Evolutionary conservation across 1,140 invertebrate species (phyloP), one percentile per base, ranked within the genome.

Genomic region (Yoshiicerus persimilis): DNA sequence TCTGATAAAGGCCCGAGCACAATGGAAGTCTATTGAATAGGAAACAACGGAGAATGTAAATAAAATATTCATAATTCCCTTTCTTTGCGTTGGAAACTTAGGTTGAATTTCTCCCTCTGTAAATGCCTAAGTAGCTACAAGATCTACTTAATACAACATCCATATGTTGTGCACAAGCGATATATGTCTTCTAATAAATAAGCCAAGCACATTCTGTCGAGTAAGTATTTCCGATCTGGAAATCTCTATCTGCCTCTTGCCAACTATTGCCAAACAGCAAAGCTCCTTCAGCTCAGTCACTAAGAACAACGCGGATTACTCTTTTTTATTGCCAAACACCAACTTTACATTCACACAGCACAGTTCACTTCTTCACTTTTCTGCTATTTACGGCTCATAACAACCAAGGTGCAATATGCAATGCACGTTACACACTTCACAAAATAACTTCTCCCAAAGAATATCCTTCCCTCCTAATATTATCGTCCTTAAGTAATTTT

Each of bases 31-130:
- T n/a, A n/a, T 20, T 32, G 34, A 83, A 38, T 32, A 34, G 34
- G 23, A 83, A 32, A 38, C 32, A 84, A 34, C 36, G 3, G n/a
- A 84, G 23, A 38, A 39, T 25, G 39, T 84, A 84, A 84, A 84
- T 84, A 39, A 84, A 84, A 84, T 84, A 84, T 84, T 84, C 80
- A 84, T 84, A 84, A 84, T 84, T 84, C 39, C 8, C 80, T 84
- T 34, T 39, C 39, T 25, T 84, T 83, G 36, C 38, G 34, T 38
- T 38, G 23, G 38, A n/a, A n/a, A 83, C 38, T 36, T 36, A 27
- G 32, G 32, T 38, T 38, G 39, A 32, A 84, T 38, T 38, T n/a
- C 39, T 38, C 36, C 11, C 20, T 38, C 36, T 23, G n/a, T n/a
- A 25, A 16, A 56, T 56, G 20, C 47, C 47, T 8, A n/a, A n/a